phyloP scores from a whole-genome alignment of 2,888 invertebrate species.

The Alloplasta piceator region DNA sequence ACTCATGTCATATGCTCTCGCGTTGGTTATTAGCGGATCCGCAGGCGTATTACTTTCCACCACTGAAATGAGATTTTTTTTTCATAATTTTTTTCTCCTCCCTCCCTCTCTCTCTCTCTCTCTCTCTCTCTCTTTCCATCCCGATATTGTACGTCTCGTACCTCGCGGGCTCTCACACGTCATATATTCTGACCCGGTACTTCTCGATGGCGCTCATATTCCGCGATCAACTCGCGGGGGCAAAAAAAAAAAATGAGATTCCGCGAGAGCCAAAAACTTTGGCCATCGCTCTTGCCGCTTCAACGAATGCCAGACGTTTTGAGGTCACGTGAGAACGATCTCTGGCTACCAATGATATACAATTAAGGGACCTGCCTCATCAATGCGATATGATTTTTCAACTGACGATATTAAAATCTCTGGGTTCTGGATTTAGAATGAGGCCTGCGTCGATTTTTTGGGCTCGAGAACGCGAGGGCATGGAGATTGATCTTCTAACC shows the following conservation, averaged over 20 bases:
- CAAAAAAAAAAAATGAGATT: slow-evolving; percentile 47
- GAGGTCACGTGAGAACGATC: no score
- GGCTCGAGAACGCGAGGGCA: no score
- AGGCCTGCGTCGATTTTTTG: no score
- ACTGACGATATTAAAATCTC: no score
- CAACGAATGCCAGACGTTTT: no score
- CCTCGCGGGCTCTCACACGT: not conserved
- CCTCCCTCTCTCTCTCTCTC: not conserved
- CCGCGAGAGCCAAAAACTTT: slow-evolving; percentile 45
- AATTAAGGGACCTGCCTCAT: no score
- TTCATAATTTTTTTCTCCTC: slow-evolving; percentile 36
- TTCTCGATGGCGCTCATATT: not conserved
- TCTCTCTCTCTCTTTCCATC: not conserved
- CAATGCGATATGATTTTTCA: no score
- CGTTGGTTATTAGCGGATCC: slow-evolving; percentile 61
- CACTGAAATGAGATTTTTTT: slow-evolving; percentile 60
- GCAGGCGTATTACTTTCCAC: slow-evolving; percentile 49
- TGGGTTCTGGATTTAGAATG: no score
- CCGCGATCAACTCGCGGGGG: not conserved
- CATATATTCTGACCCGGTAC: not conserved
- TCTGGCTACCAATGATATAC: no score
- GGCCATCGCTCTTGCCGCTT: no score
- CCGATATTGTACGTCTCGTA: not conserved
- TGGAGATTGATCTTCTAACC: no score
- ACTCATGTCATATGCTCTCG: slow-evolving; percentile 35